Conservation (phyloP, 2,888 invertebrate genomes). For the Hirtodrosophila alboralis region DNA sequence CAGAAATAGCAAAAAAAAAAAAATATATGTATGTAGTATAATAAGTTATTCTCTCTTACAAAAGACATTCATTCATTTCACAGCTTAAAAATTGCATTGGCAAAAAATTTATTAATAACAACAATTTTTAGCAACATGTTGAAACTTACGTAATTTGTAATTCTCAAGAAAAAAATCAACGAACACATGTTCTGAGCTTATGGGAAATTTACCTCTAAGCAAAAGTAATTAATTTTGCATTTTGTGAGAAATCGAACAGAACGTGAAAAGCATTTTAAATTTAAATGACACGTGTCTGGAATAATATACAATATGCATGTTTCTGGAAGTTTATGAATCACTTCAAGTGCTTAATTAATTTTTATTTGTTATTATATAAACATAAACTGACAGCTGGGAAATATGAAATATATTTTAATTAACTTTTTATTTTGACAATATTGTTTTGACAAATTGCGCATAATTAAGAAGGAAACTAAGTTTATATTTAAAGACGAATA, state of each 20-base stretch:
- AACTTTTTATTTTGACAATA: background rate
- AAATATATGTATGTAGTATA: constrained; percentile 11
- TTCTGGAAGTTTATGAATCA: constrained; percentile 49
- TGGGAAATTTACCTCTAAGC: constrained; percentile 24
- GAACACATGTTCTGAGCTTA: constrained; percentile 7
- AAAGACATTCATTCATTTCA: constrained; percentile 26
- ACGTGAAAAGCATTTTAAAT: constrained; percentile 31
- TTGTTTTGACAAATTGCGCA: background rate
- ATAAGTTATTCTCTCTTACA: background rate
- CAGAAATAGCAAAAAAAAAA: constrained; percentile 23
- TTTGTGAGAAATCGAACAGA: constrained; percentile 48
- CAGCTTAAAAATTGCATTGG: constrained; percentile 33
- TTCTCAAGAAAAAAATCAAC: constrained; percentile 15
- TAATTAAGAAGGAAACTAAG: constrained; percentile 1
- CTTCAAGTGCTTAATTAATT: constrained; percentile 29
- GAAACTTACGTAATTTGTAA: constrained; percentile 36
- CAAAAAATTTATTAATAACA: constrained; percentile 28
- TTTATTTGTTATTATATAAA: constrained; percentile 1
- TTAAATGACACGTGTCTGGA: constrained; percentile 48
- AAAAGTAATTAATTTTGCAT: constrained; percentile 38
- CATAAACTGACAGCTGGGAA: background rate
- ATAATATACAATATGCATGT: constrained; percentile 39
- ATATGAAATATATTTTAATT: background rate
- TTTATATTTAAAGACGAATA: background rate
- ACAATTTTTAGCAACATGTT: constrained; percentile 19